Conservation (phyloP, 2,113 vertebrate species). For the Nansenia antarctica region DNA sequence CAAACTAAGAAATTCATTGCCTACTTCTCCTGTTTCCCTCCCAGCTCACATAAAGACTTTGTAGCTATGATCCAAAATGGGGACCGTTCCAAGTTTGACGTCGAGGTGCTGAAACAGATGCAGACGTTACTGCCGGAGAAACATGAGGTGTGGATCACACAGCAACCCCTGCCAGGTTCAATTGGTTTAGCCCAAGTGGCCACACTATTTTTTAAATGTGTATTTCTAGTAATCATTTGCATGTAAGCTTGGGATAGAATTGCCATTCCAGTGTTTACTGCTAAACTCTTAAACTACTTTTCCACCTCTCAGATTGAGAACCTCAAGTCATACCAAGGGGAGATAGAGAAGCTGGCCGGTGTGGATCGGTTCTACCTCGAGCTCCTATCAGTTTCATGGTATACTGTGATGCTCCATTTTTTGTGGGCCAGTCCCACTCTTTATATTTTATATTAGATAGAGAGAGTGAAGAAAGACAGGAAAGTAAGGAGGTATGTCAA, state of each 20-base stretch:
- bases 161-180: not conserved
- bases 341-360: constrained; percentile 77
- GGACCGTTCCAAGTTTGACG: constrained; percentile 84
- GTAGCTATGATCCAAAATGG: constrained; percentile 81
- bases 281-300: too few species aligned
- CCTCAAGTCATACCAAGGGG: constrained; percentile 81
- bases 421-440: too few species aligned
- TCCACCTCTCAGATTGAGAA: constrained; percentile 80
- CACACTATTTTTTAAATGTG: not conserved
- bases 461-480: too few species aligned
- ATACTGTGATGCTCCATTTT: too few species aligned
- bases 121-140: constrained; percentile 91
- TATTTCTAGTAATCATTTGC: too few species aligned
- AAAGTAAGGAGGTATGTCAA: too few species aligned
- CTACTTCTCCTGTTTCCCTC: constrained; percentile 1
- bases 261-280: not conserved
- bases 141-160: constrained; percentile 80
- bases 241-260: not conserved
- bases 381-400: constrained; percentile 85
- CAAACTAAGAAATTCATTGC: too few species aligned
- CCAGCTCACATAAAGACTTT: constrained; percentile 85
- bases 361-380: constrained; percentile 87
- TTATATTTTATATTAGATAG: too few species aligned
- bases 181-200: not conserved
- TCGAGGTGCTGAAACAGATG: constrained; percentile 88